Evolutionary conservation across 2,113 vertebrate genomes (phyloP), one percentile per base, ranked within the genome.

Genomic region (Ovis canadensis): DNA sequence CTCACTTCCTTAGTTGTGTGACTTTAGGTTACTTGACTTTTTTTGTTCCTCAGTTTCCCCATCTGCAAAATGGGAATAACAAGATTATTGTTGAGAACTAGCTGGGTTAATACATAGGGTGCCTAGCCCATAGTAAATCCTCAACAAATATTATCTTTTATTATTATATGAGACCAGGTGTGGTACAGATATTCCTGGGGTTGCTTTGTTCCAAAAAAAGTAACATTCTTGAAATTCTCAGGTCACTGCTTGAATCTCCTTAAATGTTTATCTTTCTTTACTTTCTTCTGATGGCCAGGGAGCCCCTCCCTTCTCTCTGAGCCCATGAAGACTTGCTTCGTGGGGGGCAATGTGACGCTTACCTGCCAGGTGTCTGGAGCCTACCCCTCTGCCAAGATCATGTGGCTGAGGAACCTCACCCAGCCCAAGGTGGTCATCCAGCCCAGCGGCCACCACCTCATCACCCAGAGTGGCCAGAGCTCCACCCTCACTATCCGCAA

Each of bases 401-500:
- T 98, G 29, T 99, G 99, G 99, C 98, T 99, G 12, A 98, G 98
- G 93, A 99, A 99, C 77, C 71, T 98, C 40, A 86, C 89, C 19
- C 98, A 98, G 91, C 98, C 98, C 0, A 71, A 97, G 48, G 92
- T 50, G 12, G 83, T 94, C 94, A 98, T 99, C 40, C 83, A 94
- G 1, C 86, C 99, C 0, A 98, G 98, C 2, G 94, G 98, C 0
- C 99, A 98, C 97, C 99, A 99, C 78, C 55, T 98, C 36, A 94
- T 99, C 19, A 2, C 84, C 5, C 98, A 98, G 82, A 88, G 98
- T 0, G 99, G 98, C 9, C 98, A 98, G 3, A 54, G 45, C 59
- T 98, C 99, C 74, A 98, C 31, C 8, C 99, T 99, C 93, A 99
- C 99, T 80, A 99, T 99, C 94, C 64, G 2, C 88, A 99, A 99